These are phyloP conservation scores for Archocentrus centrarchus DNA, from an alignment of 2,113 vertebrate species.

Conservation along the genomic window DNA sequence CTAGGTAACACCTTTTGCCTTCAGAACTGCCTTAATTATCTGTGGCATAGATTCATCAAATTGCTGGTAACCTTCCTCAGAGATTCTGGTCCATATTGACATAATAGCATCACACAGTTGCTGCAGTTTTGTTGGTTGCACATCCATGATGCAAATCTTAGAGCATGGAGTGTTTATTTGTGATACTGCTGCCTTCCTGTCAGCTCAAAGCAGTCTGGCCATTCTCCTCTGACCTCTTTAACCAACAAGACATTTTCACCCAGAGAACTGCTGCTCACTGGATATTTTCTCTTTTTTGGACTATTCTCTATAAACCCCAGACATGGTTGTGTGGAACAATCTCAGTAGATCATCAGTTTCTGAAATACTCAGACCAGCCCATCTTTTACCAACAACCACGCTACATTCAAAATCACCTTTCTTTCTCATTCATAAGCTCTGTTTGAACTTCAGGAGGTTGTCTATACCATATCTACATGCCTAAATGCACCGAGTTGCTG, in stretches of 20 bases:
- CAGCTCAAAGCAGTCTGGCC: neutral
- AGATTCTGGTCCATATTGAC: too few species aligned
- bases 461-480: neutral
- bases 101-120: neutral
- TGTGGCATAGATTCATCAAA: too few species aligned
- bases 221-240: neutral
- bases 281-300: neutral
- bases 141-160: neutral
- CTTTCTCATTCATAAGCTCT: neutral
- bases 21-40: too few species aligned
- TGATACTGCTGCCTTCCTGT: neutral
- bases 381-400: neutral
- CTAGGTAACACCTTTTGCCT: too few species aligned
- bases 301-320: neutral
- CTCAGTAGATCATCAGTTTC: neutral
- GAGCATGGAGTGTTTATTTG: neutral
- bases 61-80: too few species aligned
- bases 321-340: neutral
- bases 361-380: neutral
- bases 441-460: neutral
- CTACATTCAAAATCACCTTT: neutral
- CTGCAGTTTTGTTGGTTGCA: neutral
- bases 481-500: accelerated
- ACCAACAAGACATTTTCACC: neutral
- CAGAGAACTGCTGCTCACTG: neutral